phyloP scores from a whole-genome alignment of 2,797 vertebrate genomes.

The Oryzias sinensis region DNA sequence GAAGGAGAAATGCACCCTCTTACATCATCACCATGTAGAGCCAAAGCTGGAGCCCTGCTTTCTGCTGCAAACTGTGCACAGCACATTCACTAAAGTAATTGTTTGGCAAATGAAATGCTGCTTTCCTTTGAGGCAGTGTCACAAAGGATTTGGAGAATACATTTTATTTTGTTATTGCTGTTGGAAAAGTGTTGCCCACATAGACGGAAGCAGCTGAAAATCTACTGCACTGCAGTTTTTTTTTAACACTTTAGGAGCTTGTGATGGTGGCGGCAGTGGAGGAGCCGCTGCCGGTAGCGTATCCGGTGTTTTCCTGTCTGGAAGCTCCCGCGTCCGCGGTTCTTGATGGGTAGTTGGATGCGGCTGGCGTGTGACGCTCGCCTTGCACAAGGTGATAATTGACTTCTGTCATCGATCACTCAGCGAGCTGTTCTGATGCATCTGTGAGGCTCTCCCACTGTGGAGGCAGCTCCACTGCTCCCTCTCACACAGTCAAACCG shows the following conservation, averaged over 20 bases:
- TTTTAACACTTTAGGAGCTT: neutral
- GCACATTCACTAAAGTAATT: conserved; percentile 21
- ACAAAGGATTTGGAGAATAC: neutral
- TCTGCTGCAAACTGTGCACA: conserved; percentile 14
- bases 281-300: neutral
- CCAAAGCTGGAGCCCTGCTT: conserved; percentile 27
- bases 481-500: conserved; percentile 16
- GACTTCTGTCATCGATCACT: conserved; percentile 75
- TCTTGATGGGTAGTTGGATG: conserved; percentile 41
- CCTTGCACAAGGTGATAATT: conserved; percentile 69
- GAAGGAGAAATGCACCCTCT: conserved; percentile 44
- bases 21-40: conserved; percentile 39
- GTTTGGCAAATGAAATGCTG: conserved; percentile 22
- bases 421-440: conserved; percentile 61
- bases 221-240: conserved; percentile 1
- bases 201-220: neutral
- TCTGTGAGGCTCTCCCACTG: conserved; percentile 47
- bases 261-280: conserved; percentile 16
- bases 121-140: conserved; percentile 2
- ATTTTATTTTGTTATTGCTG: no score
- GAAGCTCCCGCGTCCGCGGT: conserved; percentile 23
- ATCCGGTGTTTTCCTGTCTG: conserved; percentile 27
- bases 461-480: conserved; percentile 26
- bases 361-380: conserved; percentile 43
- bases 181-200: no score